These are phyloP conservation scores for Acanthosepion pharaonis DNA, from an alignment of 2,888 invertebrate species.

Conservation along the genomic window DNA sequence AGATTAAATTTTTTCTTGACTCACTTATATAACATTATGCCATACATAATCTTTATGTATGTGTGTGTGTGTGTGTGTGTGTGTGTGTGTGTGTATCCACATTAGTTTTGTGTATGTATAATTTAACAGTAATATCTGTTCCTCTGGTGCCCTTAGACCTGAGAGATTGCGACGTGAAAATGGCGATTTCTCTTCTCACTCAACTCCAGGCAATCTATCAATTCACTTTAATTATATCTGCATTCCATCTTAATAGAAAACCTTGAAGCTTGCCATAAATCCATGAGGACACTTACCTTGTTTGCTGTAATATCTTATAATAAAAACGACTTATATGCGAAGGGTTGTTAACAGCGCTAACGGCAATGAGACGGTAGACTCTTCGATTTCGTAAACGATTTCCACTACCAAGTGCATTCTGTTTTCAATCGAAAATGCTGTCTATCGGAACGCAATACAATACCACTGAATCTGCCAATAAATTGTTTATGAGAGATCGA, in stretches of 20 bases:
- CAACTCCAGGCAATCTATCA: neutral
- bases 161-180: neutral
- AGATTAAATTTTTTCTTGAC: too few species aligned
- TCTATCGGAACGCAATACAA: neutral
- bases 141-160: neutral
- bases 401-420: neutral
- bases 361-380: neutral
- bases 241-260: slow-evolving; percentile 33
- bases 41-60: too few species aligned
- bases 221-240: neutral
- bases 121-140: neutral
- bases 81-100: too few species aligned
- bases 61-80: too few species aligned
- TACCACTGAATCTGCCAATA: neutral
- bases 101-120: too few species aligned
- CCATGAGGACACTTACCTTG: neutral
- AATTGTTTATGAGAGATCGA: neutral
- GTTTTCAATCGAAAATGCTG: neutral
- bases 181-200: neutral
- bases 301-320: slow-evolving; percentile 16
- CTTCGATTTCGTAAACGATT: neutral
- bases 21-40: too few species aligned
- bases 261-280: slow-evolving; percentile 16
- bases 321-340: neutral
- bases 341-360: neutral